Evolutionary conservation across 2,113 vertebrate species (phyloP).

Genomic region (Macquaria ambigua): DNA sequence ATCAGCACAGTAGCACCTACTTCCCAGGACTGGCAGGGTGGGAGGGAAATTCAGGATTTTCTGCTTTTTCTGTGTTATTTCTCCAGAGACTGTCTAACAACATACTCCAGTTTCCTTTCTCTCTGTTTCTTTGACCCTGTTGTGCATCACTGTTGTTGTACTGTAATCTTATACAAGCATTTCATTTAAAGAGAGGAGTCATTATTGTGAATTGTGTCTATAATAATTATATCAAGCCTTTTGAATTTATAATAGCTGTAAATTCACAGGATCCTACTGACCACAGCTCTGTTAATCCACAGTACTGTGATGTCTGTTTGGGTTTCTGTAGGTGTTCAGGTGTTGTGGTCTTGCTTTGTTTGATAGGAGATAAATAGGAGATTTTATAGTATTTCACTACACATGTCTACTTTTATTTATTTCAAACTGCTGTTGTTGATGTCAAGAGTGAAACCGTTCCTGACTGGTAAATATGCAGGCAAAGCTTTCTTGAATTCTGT

Average conservation of each 20-base stretch:
- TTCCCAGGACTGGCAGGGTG: not conserved
- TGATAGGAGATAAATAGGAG: no score
- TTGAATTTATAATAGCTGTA: not conserved
- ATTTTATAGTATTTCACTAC: not conserved
- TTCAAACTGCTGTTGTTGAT: no score
- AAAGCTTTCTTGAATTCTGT: not conserved
- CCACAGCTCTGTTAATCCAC: not conserved
- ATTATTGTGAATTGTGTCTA: not conserved
- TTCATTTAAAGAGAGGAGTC: not conserved
- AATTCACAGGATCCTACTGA: not conserved
- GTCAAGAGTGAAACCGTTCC: not conserved
- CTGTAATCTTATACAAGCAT: not conserved
- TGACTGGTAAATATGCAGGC: not conserved
- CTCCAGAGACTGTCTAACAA: conserved; percentile 16
- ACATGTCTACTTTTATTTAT: not conserved
- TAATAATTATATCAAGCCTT: not conserved
- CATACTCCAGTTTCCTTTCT: conserved; percentile 11
- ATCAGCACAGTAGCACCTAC: not conserved
- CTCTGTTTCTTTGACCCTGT: not conserved
- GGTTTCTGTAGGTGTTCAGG: not conserved
- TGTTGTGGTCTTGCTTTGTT: not conserved
- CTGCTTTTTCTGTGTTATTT: conserved; percentile 19
- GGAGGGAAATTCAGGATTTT: conserved; percentile 2
- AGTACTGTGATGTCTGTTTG: not conserved
- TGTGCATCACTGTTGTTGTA: not conserved